Conservation (phyloP, 2,797 vertebrate genomes). For the Iguana delicatissima region DNA sequence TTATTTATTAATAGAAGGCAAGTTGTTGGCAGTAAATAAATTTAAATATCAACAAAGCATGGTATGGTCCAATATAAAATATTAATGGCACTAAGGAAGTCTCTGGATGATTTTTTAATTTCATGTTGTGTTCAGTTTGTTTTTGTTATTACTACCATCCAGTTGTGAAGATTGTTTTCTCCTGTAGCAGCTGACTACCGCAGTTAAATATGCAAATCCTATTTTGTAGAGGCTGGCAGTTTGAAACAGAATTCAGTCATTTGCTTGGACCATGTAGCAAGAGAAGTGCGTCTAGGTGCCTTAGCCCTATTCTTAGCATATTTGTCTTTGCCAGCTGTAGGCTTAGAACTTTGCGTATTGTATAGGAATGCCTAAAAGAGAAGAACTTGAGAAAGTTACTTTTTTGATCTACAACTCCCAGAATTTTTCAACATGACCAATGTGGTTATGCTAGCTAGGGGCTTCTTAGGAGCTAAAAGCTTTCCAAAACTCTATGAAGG, state of each 20-base stretch:
- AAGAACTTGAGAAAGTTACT: not conserved
- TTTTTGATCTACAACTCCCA: too few species aligned
- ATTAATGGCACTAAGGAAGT: fast-evolving
- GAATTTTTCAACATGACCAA: too few species aligned
- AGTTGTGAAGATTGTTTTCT: conserved; percentile 15
- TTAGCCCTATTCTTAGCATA: not conserved
- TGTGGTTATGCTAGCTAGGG: too few species aligned
- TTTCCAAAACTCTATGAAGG: too few species aligned
- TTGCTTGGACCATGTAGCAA: not conserved
- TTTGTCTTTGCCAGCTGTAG: not conserved
- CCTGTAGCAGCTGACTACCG: conserved; percentile 11
- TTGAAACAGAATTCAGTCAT: not conserved
- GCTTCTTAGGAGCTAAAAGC: too few species aligned
- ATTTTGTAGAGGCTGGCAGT: not conserved
- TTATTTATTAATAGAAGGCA: conserved; percentile 21
- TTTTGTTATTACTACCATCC: not conserved
- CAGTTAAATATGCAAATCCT: conserved; percentile 28
- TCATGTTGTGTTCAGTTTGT: not conserved
- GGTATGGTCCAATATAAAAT: not conserved
- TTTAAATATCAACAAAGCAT: conserved; percentile 13
- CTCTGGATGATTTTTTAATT: not conserved
- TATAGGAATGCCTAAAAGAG: not conserved
- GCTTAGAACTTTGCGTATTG: not conserved
- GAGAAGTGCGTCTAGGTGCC: not conserved
- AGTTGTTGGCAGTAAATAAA: not conserved